Evolutionary conservation across 2,797 vertebrate genomes (phyloP).

Genomic region (Periparus ater): DNA sequence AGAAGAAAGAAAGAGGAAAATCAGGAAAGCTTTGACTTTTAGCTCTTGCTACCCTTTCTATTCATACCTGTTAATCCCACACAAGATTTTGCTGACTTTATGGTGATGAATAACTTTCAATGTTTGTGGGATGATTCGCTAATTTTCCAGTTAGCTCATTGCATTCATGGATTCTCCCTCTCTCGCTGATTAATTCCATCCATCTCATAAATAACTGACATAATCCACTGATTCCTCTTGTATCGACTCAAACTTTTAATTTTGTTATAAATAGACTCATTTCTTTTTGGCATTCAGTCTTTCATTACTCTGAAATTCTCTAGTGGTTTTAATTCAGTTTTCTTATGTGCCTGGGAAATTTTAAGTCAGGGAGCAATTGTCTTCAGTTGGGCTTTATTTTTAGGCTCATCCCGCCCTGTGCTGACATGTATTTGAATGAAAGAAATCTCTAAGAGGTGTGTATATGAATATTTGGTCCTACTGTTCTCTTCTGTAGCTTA

Average conservation of each 20-base stretch:
- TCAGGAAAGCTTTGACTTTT: not conserved
- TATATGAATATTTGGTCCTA: not conserved
- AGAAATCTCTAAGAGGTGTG: not conserved
- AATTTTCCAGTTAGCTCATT: conserved; percentile 10
- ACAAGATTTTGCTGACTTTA: not conserved
- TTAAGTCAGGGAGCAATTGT: not conserved
- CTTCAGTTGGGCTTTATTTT: not conserved
- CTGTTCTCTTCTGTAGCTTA: not conserved
- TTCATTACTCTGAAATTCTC: not conserved
- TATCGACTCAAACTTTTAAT: conserved; percentile 1
- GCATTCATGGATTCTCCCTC: not conserved
- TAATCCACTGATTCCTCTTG: not conserved
- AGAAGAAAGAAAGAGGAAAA: not conserved
- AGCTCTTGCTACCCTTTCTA: not conserved
- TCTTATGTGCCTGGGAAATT: not conserved
- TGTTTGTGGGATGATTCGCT: not conserved
- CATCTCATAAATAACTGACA: conserved; percentile 13
- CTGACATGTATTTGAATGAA: not conserved
- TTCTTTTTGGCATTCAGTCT: not conserved
- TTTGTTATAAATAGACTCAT: not conserved
- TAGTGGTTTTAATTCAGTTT: conserved; percentile 19
- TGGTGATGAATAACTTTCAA: not conserved
- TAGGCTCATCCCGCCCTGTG: not conserved
- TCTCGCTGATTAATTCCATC: not conserved
- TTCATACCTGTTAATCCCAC: not conserved